phyloP scores from a whole-genome alignment of 2,797 vertebrate species.

The Sphenodon punctatus region DNA sequence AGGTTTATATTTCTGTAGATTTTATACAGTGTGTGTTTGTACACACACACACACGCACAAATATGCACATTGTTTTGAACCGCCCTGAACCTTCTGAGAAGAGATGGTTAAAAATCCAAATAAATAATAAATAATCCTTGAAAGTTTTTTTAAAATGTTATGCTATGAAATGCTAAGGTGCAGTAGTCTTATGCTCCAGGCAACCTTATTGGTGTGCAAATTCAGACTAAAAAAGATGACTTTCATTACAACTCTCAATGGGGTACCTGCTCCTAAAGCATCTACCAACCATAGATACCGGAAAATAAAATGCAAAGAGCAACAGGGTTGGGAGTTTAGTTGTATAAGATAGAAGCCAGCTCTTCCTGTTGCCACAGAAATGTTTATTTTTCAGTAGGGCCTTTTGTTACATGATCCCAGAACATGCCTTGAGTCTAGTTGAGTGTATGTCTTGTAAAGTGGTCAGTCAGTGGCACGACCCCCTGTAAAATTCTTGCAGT shows the following conservation, averaged over 20 bases:
- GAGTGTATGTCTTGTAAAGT: background rate
- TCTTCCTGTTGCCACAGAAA: slow-evolving; percentile 5
- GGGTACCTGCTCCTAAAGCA: slow-evolving; percentile 10
- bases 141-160: slow-evolving; percentile 16
- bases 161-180: slow-evolving; percentile 32
- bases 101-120: too few relatives aligned
- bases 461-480: background rate
- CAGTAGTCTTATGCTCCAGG: slow-evolving; percentile 48
- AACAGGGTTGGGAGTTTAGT: slow-evolving; percentile 16
- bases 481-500: background rate
- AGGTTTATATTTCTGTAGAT: too few relatives aligned
- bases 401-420: background rate
- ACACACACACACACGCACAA: too few relatives aligned
- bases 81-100: too few relatives aligned
- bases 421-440: background rate
- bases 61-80: too few relatives aligned
- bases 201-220: background rate
- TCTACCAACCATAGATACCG: slow-evolving; percentile 32
- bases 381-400: slow-evolving; percentile 1
- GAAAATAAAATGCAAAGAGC: slow-evolving; percentile 24
- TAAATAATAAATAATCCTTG: slow-evolving; percentile 5
- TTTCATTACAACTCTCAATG: slow-evolving; percentile 19
- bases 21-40: too few relatives aligned
- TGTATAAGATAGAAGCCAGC: background rate
- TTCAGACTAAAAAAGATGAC: slow-evolving; percentile 41